Evolutionary conservation across 2,888 invertebrate species (phyloP), one percentile per base, ranked within the genome.

Genomic region (Sarcophaga carnaria): DNA sequence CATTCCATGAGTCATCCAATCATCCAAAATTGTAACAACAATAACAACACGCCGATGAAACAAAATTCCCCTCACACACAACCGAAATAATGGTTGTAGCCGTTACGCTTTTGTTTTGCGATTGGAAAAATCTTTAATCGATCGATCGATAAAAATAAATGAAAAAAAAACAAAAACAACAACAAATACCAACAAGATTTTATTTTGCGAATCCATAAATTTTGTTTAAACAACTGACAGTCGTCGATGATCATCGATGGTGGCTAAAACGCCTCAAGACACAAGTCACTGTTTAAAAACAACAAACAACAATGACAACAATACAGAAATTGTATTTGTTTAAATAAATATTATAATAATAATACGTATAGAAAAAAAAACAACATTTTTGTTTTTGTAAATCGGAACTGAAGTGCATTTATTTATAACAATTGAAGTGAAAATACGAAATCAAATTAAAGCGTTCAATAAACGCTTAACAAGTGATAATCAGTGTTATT

Each of bases 121-220:
- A 84, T 84, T 82, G 79, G 84, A 79, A 87, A 87, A 87, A 82
- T 87, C 76, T 79, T 87, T 79, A 87, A 82, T 81, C 87, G 79
- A 79, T 81, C 14, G 54, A 54, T 54, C 54, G 17, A 54, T 54
- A 54, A 87, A 81, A 37, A 25, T 74, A 66, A 76, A 62, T 54
- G 45, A 60, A 64, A n/a, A 25, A 66, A 71, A 22, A 22, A 22
- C 22, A 22, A 22, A 49, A 49, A 62, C 69, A 74, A 27, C 22
- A 60, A 59, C 54, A 37, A 62, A 72, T 25, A 70, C 64, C 69
- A 70, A 80, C 75, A 60, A 71, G 75, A 81, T 80, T 80, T 74
- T 72, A 80, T 81, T 87, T 79, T 82, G 81, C 69, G 64, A 84
- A 84, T 87, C 84, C 75, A 84, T 81, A 87, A 84, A 83, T 84